Percentiles rank a stretch among this genome's conserved stretches.
These are phyloP conservation scores for Ciconia maguari DNA, from an alignment of 2,113 vertebrate species.

Conservation along the genomic window DNA sequence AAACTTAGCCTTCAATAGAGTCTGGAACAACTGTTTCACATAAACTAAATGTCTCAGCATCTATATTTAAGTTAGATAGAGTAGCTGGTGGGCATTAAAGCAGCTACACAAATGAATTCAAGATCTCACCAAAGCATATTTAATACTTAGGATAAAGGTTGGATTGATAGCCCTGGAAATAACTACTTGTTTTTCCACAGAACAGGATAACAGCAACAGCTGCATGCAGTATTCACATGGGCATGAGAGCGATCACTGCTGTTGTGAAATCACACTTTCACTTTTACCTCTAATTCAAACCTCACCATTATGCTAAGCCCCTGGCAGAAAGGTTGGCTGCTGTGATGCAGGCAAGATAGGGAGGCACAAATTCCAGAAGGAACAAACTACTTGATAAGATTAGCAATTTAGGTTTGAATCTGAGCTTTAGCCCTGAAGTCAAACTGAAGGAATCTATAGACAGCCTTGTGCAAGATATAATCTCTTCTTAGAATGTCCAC, in stretches of 20 bases:
- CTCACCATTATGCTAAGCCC: background rate
- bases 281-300: background rate
- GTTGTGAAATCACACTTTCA: background rate
- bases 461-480: background rate
- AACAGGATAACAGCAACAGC: background rate
- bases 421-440: background rate
- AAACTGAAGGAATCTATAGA: background rate
- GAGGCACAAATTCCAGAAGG: background rate
- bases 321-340: background rate
- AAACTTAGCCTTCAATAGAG: background rate
- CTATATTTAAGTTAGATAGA: background rate
- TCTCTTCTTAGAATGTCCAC: background rate
- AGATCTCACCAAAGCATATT: background rate
- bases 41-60: background rate
- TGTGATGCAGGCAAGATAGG: background rate
- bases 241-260: background rate
- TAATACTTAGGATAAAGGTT: background rate
- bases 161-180: background rate
- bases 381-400: background rate
- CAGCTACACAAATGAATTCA: background rate
- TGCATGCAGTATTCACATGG: background rate
- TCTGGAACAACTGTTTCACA: background rate
- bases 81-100: background rate
- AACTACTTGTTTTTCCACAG: background rate
- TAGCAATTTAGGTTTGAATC: background rate